Base-by-base conservation (phyloP, 2,113 vertebrate genomes). In the Plecturocebus donacophilus region DNA sequence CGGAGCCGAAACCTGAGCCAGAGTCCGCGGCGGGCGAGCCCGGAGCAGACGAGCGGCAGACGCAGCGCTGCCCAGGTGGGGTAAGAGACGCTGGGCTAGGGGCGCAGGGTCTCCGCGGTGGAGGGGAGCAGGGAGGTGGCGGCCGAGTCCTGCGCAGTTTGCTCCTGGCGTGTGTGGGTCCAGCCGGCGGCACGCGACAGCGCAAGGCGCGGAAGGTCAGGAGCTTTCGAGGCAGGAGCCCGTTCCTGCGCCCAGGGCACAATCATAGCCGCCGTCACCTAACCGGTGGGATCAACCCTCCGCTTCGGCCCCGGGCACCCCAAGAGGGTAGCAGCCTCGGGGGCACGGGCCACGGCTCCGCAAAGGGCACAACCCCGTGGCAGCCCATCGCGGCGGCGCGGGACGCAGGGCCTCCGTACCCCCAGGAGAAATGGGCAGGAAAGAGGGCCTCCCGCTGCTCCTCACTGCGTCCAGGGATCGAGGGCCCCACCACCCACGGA, bases 11-110 rank as follows among this genome's bases (percentile, higher is more conserved):
- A 80, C 70, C 54, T n/a, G 52, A 92, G 52, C 64, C 84, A 13
- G 81, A 95, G 96, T 75, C 81, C 13, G 90, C 92, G 61, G 94
- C 66, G 87, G 52, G 91, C 94, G 95, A 96, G 81, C 96, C 93
- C 95, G 66, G 68, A 97, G 95, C 92, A 40, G 32, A 96, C 79
- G 61, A 92, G 94, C 87, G 70, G 45, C 79, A 45, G 84, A 42
- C 90, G 19, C 79, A 11, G 91, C 47, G 88, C 96, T 96, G 86
- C 86, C 91, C 68, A 17, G 64, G 81, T 94, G 61, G 92, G 97
- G 97, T 97, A 97, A 97, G 97, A 90, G 71, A 38, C 79, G n/a
- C 47, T 7, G 85, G 87, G 45, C 21, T 64, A 16, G 58, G 49
- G 92, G 40, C 32, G 4, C 66, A 35, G 91, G 93, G 66, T 47